Conservation (phyloP, 2,113 vertebrate species). For the Leptobrachium leishanense region DNA sequence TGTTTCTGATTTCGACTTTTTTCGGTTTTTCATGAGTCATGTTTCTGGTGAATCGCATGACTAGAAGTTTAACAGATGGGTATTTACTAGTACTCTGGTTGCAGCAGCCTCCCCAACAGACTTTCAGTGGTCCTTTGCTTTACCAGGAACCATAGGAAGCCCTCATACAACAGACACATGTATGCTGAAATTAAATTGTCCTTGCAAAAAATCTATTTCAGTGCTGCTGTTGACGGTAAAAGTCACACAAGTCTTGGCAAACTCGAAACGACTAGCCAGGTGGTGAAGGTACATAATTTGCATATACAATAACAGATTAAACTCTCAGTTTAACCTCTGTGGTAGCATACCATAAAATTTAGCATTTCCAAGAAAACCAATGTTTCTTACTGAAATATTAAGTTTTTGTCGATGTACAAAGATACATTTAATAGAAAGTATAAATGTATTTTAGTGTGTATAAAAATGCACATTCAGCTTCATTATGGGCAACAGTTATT, state of each 20-base stretch:
- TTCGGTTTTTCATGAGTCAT: conserved; percentile 21
- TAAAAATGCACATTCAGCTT: too few relatives aligned
- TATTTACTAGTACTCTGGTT: conserved; percentile 52
- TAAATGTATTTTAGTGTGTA: too few relatives aligned
- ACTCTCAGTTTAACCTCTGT: conserved; percentile 67
- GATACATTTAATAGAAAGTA: too few relatives aligned
- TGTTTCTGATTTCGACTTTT: background rate
- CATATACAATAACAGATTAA: conserved; percentile 74
- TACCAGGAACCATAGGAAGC: conserved; percentile 21
- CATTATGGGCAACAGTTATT: too few relatives aligned
- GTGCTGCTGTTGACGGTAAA: conserved; percentile 63
- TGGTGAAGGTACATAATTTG: conserved; percentile 82
- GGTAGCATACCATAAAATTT: conserved; percentile 55
- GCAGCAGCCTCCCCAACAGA: conserved; percentile 48
- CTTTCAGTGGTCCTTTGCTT: conserved; percentile 49
- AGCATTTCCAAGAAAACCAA: too few relatives aligned
- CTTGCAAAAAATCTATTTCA: conserved; percentile 62
- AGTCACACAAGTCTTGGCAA: conserved; percentile 76
- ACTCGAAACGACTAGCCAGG: conserved; percentile 80
- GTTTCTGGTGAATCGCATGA: background rate
- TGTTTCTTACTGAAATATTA: too few relatives aligned
- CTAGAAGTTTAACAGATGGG: conserved; percentile 55
- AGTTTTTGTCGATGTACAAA: too few relatives aligned
- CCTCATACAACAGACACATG: conserved; percentile 24
- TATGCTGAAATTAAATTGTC: conserved; percentile 58